Evolutionary conservation across 2,888 invertebrate genomes (phyloP).

Genomic region (Rhimphoctona megacephalus): DNA sequence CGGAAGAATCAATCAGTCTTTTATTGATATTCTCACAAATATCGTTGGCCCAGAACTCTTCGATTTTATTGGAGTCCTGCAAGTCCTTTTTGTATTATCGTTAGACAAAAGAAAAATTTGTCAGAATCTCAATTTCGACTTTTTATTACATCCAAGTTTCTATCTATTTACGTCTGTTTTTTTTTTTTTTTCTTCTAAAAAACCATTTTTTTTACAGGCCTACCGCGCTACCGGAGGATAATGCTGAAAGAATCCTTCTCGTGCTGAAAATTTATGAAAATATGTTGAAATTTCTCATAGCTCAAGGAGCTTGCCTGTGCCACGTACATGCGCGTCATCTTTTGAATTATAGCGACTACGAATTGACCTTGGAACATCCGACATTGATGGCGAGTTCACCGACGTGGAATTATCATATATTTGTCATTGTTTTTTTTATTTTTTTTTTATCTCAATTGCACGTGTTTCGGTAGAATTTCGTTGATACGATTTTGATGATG

Average conservation of each 20-base stretch:
- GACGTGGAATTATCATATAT: too few relatives aligned
- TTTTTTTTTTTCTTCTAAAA: too few relatives aligned
- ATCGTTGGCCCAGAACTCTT: constrained; percentile 75
- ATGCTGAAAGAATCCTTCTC: constrained; percentile 73
- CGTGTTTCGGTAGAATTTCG: too few relatives aligned
- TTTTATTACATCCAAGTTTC: not conserved
- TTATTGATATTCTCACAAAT: constrained; percentile 79
- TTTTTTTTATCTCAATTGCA: not conserved
- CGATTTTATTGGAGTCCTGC: constrained; percentile 63
- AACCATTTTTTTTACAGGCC: constrained; percentile 43
- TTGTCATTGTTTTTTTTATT: not conserved
- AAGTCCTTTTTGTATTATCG: constrained; percentile 1
- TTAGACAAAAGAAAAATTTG: too few relatives aligned
- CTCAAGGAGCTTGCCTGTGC: constrained; percentile 81
- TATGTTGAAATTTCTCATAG: constrained; percentile 80
- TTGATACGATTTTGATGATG: not conserved
- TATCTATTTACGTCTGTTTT: not conserved
- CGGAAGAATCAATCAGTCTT: constrained; percentile 71
- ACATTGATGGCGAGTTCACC: constrained; percentile 22
- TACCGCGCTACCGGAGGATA: constrained; percentile 71
- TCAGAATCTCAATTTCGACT: not conserved
- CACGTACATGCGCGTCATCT: constrained; percentile 84
- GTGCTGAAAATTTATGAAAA: constrained; percentile 80
- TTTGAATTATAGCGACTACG: constrained; percentile 83
- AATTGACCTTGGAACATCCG: constrained; percentile 59